Evolutionary conservation across 2,113 vertebrate genomes (phyloP).

Genomic region (Nematolebias whitei): DNA sequence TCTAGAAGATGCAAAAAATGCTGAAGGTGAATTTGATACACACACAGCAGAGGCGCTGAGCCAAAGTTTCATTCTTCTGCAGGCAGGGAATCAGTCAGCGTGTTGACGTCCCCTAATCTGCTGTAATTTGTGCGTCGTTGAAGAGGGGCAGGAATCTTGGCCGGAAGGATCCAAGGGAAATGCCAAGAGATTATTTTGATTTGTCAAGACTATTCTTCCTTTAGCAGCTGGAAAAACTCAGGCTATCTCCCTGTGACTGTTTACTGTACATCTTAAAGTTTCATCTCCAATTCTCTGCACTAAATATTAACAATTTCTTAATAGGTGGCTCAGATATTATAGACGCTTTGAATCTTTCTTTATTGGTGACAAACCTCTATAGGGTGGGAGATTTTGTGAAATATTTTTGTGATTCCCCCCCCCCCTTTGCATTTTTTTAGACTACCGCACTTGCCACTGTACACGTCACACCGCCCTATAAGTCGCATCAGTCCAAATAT

Average conservation of each 20-base stretch:
- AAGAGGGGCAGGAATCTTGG: conserved; percentile 45
- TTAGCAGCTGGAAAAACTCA: conserved; percentile 41
- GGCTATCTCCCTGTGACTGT: conserved; percentile 3
- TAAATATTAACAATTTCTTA: conserved; percentile 9
- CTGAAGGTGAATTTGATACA: conserved; percentile 31
- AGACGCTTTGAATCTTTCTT: conserved; percentile 31
- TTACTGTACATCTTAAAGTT: conserved; percentile 22
- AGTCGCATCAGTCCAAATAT: too few species aligned
- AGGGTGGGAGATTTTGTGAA: conserved; percentile 11
- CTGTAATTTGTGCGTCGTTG: conserved; percentile 64
- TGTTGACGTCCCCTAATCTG: conserved; percentile 54
- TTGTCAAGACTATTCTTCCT: conserved; percentile 40
- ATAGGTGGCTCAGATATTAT: conserved; percentile 26
- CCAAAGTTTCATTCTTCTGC: conserved; percentile 23
- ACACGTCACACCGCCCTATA: too few species aligned
- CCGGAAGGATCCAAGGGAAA: conserved; percentile 31
- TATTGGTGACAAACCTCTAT: conserved; percentile 31
- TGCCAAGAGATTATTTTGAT: conserved; percentile 59
- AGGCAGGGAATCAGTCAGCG: conserved; percentile 27
- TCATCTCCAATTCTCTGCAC: background rate
- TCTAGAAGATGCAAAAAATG: conserved; percentile 19
- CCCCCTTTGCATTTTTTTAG: too few species aligned
- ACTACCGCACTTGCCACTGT: too few species aligned
- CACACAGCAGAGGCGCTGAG: conserved; percentile 13
- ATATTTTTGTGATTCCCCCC: conserved; percentile 19